Evolutionary conservation across 2,113 vertebrate species (phyloP), one percentile per base, ranked within the genome.

Genomic region (Ceyx cyanopectus): DNA sequence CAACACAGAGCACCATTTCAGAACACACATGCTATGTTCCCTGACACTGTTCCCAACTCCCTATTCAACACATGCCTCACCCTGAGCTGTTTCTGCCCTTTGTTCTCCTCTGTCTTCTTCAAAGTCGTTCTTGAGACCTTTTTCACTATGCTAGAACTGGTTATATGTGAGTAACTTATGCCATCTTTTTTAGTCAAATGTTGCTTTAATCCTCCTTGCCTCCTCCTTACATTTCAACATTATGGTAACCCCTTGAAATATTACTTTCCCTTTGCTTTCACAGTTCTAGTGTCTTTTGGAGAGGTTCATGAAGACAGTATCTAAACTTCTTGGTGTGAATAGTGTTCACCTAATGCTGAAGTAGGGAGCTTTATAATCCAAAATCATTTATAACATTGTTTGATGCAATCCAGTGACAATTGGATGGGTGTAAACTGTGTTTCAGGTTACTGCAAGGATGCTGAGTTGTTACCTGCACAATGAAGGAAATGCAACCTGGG

Each of bases 11-110:
- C 23, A 30, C 27, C 10, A 16, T 12, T 60, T 81, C 61, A 57
- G 1, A 3, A 43, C 2, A 5, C 23, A 40, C 6, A 5, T 14
- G 17, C 4, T 40, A 7, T 3, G 0, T 13, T 85, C 15, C 24
- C 21, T 51, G 20, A 50, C 51, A 43, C 7, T 48, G 27, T 53
- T 85, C 73, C n/a, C 8, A 66, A 7, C 7, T 29, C 19, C 14
- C 4, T 75, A 2, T 40, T 75, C 37, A 83, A 50, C 22, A 60
- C 5, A 6, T 1, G 0, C 26, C 16, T 61, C 15, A 57, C 29
- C 29, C 51, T 61, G 23, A 68, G 34, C 45, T 37, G 9, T 76
- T 43, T 4, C 5, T 89, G 14, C 16, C 16, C 30, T 81, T 85
- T 85, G 12, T 50, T 66, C 30, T 73, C 67, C 58, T 53, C 21